Evolutionary conservation across 1,140 invertebrate genomes (phyloP), one percentile per base, ranked within the genome.

Genomic region (Sycophaga agraensis): DNA sequence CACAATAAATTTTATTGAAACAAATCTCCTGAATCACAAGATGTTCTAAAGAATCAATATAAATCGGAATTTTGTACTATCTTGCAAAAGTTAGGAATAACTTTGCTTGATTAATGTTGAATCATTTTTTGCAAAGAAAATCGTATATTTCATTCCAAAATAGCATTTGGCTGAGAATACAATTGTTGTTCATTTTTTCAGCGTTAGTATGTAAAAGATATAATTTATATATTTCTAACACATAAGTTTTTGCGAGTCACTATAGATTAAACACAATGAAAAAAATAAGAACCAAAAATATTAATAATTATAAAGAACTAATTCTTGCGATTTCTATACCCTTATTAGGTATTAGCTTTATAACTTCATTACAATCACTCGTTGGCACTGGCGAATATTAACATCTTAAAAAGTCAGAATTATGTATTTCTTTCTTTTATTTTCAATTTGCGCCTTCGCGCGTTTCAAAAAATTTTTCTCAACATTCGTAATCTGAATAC

Each of bases 191-290:
- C 7, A 21, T 16, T 31, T 26, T 43, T 55, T 9, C 43, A 55
- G 26, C 2, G 31, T 17, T 55, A 55, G 39, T 48, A 24, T 48
- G 16, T 6, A 48, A 57, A 28, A 8, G 19, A 46, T 57, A 46
- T 57, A 35, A 57, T 57, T 57, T 35, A 57, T n/a, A 45, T 45
- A 34, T 45, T 34, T 21, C 16, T 34, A 49, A 39, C 39, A 16
- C 22, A 19, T 39, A 58, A 49, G 34, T 49, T 49, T 19, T 35
- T 4, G 26, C 35, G 17, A 56, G 11, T 56, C 42, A 45, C 28
- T 19, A 37, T 39, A 24, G 14, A 26, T 26, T 6, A 14, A 45
- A 21, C 4, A 6, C 4, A 45, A 42, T 16, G 21, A 42, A 0
- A 42, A 42, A 42, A 0, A 14, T 2, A 45, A 22, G 22, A 50